Conservation (phyloP, 2,797 vertebrate genomes). For the Scolopax bukidnonensis region DNA sequence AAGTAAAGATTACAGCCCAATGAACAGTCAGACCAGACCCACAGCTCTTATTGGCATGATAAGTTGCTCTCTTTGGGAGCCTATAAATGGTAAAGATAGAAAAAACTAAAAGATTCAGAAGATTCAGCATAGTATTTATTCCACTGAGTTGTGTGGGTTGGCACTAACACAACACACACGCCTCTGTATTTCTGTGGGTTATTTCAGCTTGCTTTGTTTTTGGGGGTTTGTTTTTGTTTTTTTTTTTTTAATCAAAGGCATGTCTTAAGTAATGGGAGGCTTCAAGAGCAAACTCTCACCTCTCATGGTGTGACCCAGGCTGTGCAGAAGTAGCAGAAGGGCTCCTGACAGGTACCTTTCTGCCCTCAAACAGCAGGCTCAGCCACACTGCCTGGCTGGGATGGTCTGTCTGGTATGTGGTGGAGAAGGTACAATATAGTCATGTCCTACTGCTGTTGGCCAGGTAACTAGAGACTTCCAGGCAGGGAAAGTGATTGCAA, state of each 20-base stretch:
- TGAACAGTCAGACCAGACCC: neutral
- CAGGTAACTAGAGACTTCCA: neutral
- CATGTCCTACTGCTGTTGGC: neutral
- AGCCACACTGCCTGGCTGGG: neutral
- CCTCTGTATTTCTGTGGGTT: neutral
- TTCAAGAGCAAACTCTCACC: neutral
- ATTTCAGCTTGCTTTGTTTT: neutral
- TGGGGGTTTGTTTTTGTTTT: neutral
- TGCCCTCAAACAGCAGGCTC: neutral
- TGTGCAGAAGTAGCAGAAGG: neutral
- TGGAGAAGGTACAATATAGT: neutral
- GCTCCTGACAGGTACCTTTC: neutral
- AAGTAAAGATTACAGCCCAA: neutral
- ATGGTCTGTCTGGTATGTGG: neutral
- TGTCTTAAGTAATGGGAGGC: neutral
- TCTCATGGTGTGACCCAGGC: neutral
- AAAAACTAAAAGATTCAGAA: neutral
- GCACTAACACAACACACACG: rapidly evolving
- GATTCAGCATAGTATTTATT: neutral
- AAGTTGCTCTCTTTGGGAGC: neutral
- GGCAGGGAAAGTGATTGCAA: neutral
- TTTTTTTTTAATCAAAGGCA: neutral
- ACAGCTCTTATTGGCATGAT: neutral
- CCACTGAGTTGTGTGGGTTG: neutral
- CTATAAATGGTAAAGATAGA: neutral